phyloP scores from a whole-genome alignment of 1,140 invertebrate species.

The Maconellicoccus hirsutus region DNA sequence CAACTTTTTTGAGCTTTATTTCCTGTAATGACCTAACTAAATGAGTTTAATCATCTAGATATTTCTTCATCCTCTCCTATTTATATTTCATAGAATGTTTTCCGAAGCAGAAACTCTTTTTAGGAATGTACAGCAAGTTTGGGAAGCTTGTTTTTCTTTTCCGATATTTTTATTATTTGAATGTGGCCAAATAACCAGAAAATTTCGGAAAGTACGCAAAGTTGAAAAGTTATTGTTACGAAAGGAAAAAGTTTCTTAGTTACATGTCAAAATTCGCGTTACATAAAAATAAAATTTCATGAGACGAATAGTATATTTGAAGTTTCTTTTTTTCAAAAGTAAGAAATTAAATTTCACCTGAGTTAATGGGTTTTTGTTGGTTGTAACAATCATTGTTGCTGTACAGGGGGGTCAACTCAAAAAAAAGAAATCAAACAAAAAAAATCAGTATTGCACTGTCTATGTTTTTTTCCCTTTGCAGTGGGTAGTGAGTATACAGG shows the following conservation, averaged over 20 bases:
- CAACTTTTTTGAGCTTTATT: no score
- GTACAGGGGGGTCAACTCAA: no score
- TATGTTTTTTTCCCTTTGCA: no score
- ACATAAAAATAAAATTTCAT: background rate
- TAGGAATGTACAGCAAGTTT: no score
- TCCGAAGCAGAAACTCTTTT: no score
- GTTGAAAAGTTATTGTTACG: background rate
- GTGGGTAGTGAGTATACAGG: no score
- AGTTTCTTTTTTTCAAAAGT: background rate
- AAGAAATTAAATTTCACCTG: background rate
- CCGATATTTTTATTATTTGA: background rate
- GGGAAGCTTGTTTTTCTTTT: background rate
- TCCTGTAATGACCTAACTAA: no score
- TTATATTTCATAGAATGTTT: no score
- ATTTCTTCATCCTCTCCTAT: no score
- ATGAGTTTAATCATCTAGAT: no score
- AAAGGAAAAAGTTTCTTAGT: background rate
- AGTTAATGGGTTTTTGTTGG: background rate
- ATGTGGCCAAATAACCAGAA: constrained; percentile 8
- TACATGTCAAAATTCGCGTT: background rate
- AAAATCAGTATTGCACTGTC: no score
- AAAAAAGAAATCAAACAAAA: no score
- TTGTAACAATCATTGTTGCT: background rate
- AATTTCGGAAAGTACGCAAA: background rate
- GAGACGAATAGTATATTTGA: background rate